Evolutionary conservation across 2,888 invertebrate genomes (phyloP), one percentile per base, ranked within the genome.

Genomic region (Drosophila neonasuta): DNA sequence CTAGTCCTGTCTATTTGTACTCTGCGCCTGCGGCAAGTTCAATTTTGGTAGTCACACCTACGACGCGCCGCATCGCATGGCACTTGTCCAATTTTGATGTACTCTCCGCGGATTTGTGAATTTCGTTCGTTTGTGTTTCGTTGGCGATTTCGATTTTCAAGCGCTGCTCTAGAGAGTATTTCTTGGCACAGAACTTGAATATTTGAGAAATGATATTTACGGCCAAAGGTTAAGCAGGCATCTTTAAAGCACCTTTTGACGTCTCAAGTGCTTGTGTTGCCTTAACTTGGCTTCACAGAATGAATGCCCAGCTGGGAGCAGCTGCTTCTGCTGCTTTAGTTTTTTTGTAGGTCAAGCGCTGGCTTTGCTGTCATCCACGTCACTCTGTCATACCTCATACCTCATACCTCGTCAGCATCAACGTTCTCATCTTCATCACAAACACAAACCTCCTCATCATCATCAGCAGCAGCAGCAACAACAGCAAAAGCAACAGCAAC

Each of bases 321-420:
- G 54, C 42, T 54, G 45, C 41, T 61, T 48, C 30, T 20, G 9
- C 11, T 46, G 15, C 8, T 17, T 39, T 44, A 24, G 24, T 24
- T 24, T 24, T 24, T 80, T 83, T 79, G 68, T 80, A 77, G 80
- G 81, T 80, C 84, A 80, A 84, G 84, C 66, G 58, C 13, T 51
- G 24, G 30, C 68, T 24, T 13, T 60, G 60, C 55, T 58, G 68
- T 68, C 45, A 51, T 36, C 7, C 46, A 56, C 58, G 56, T 60
- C 54, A 50, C 24, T 39, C 50, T 62, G 42, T n/a, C 39, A 24
- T n/a, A 6, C 15, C 49, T 49, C 49, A 20, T 17, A 6, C 13
- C 39, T 11, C 49, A 20, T 17, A 6, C 13, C 39, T 11, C 64
- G 62, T 41, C 55, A 46, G 15, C 46, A 52, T 29, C 64, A 68